Percentiles rank a stretch among this genome's conserved stretches.
These are phyloP conservation scores for Microplitis manilae DNA, from an alignment of 2,888 invertebrate genomes.

Conservation along the genomic window DNA sequence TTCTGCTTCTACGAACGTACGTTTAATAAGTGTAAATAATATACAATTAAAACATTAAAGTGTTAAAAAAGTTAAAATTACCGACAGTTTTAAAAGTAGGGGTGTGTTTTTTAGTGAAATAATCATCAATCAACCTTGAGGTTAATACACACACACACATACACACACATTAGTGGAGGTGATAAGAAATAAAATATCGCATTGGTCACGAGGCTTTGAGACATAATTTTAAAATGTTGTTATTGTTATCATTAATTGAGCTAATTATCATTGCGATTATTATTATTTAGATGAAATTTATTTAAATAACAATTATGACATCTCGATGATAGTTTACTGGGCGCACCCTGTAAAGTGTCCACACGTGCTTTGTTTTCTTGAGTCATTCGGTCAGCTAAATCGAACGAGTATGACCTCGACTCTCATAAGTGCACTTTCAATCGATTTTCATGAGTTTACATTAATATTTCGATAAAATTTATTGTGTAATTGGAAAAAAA, in stretches of 20 bases:
- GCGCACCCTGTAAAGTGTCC: slow-evolving; percentile 31
- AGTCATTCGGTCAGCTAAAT: slow-evolving; percentile 43
- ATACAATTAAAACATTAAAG: not conserved
- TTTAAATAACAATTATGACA: not conserved
- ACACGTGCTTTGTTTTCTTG: slow-evolving; percentile 41
- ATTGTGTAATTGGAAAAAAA: not conserved
- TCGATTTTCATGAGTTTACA: slow-evolving; percentile 34
- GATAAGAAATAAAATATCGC: slow-evolving; percentile 9
- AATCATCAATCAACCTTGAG: slow-evolving; percentile 35
- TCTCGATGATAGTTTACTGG: slow-evolving; percentile 29
- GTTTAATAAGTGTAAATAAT: not conserved
- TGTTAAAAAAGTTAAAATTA: not conserved
- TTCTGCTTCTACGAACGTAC: not conserved
- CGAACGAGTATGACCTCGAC: slow-evolving; percentile 42
- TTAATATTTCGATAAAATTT: slow-evolving; percentile 25
- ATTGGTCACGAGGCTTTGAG: slow-evolving; percentile 12
- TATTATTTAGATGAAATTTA: not conserved
- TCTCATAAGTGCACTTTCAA: slow-evolving; percentile 33
- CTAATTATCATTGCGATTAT: slow-evolving; percentile 8
- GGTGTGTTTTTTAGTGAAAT: not conserved
- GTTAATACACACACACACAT: not conserved
- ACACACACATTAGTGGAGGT: slow-evolving; percentile 6
- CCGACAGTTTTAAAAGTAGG: not conserved
- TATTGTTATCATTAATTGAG: not conserved
- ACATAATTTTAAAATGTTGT: slow-evolving; percentile 18